Conservation (phyloP, 2,888 invertebrate species). For the Apamea epomidion region DNA sequence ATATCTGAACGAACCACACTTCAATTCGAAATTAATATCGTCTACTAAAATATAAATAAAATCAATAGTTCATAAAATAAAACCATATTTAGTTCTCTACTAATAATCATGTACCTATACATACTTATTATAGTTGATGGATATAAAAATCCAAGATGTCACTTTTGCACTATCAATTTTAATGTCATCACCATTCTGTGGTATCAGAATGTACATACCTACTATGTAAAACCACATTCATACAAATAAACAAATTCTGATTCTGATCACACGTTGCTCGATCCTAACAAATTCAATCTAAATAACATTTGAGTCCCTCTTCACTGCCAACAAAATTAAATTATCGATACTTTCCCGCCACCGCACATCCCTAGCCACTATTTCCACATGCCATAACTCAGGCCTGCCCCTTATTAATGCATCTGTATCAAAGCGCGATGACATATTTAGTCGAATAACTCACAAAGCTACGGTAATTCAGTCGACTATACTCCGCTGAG, state of each 20-base stretch:
- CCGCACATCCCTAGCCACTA: slow-evolving; percentile 64
- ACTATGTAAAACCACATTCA: no score
- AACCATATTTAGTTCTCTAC: background rate
- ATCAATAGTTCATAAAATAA: background rate
- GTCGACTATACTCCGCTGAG: slow-evolving; percentile 44
- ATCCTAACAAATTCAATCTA: background rate
- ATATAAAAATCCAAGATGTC: background rate
- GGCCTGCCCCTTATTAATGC: slow-evolving; percentile 77
- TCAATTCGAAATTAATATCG: background rate
- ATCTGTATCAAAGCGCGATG: slow-evolving; percentile 82
- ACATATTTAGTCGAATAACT: slow-evolving; percentile 83
- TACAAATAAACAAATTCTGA: background rate
- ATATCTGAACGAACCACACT: no score
- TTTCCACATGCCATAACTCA: slow-evolving; percentile 77
- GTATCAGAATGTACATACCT: background rate
- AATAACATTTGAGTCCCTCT: background rate
- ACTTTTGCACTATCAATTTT: no score
- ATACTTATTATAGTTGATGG: no score
- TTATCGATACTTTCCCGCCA: slow-evolving; percentile 14
- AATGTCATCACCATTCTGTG: no score
- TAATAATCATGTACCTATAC: no score
- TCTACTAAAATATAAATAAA: background rate
- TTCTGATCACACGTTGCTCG: background rate
- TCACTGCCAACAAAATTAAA: background rate
- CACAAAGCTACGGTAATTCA: slow-evolving; percentile 66